Evolutionary conservation across 2,113 vertebrate genomes (phyloP).

Genomic region (Nipponia nippon): DNA sequence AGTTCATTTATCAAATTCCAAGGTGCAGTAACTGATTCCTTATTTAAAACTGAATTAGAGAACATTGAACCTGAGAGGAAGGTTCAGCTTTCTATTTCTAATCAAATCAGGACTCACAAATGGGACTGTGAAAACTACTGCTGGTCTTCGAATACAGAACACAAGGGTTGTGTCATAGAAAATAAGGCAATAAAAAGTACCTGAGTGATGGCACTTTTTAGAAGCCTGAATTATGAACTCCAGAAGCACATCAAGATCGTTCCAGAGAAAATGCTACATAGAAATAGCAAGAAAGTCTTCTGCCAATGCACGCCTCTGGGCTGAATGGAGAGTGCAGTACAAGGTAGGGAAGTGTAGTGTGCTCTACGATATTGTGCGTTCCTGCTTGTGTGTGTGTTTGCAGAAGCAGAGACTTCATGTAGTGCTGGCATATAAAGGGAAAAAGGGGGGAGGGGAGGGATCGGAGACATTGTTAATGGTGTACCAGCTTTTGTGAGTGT

Average conservation of each 20-base stretch:
- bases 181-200: not conserved
- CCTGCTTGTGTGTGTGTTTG: not conserved
- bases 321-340: not conserved
- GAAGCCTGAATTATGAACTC: not conserved
- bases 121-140: not conserved
- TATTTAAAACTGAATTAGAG: not conserved
- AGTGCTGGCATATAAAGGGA: not conserved
- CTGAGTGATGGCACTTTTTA: not conserved
- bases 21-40: not conserved
- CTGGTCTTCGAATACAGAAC: not conserved
- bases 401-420: not conserved
- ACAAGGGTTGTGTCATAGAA: not conserved
- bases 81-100: not conserved
- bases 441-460: not conserved
- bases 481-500: not conserved
- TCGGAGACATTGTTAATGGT: no score
- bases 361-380: not conserved
- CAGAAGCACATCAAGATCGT: not conserved
- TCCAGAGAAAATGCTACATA: not conserved
- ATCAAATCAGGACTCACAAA: not conserved
- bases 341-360: no score
- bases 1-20: not conserved
- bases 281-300: not conserved
- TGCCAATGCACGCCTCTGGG: not conserved
- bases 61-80: not conserved